Conservation (phyloP, 1,140 invertebrate species). For the Eciton burchellii region DNA sequence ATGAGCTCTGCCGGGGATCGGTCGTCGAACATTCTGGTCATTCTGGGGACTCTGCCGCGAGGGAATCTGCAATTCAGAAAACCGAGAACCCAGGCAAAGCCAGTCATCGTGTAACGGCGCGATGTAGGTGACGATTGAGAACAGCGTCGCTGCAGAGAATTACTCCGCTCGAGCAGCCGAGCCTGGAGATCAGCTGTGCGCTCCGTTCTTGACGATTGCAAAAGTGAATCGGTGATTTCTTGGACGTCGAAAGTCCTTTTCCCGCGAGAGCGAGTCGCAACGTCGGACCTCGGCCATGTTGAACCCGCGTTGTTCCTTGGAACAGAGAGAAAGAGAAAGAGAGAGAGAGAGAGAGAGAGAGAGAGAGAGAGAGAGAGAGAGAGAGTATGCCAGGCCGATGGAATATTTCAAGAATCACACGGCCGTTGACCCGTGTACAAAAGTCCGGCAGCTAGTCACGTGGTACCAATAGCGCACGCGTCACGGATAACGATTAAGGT, state of each 20-base stretch:
- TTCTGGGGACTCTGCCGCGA: slow-evolving; percentile 48
- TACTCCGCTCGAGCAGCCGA: background rate
- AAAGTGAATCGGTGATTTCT: slow-evolving; percentile 76
- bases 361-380: no score
- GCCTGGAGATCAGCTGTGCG: slow-evolving; percentile 63
- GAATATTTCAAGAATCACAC: slow-evolving; percentile 61
- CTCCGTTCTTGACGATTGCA: slow-evolving; percentile 67
- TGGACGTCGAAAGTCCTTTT: slow-evolving; percentile 71
- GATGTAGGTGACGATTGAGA: slow-evolving; percentile 16
- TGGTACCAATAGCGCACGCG: background rate
- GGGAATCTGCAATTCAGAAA: slow-evolving; percentile 40
- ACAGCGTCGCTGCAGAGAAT: slow-evolving; percentile 40
- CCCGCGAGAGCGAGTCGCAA: slow-evolving; percentile 50
- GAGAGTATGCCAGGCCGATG: background rate
- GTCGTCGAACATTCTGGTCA: background rate
- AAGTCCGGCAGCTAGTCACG: slow-evolving; percentile 10
- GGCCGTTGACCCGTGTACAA: slow-evolving; percentile 56
- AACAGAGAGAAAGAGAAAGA: slow-evolving; percentile 49
- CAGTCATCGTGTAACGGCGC: background rate
- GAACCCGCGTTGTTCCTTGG: slow-evolving; percentile 38
- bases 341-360: no score
- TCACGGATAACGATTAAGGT: slow-evolving; percentile 7
- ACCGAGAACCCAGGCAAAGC: slow-evolving; percentile 12
- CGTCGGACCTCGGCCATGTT: slow-evolving; percentile 34
- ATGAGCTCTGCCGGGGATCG: background rate